Base-by-base conservation (phyloP, 1,140 invertebrate species). In the Bacillus rossius region DNA sequence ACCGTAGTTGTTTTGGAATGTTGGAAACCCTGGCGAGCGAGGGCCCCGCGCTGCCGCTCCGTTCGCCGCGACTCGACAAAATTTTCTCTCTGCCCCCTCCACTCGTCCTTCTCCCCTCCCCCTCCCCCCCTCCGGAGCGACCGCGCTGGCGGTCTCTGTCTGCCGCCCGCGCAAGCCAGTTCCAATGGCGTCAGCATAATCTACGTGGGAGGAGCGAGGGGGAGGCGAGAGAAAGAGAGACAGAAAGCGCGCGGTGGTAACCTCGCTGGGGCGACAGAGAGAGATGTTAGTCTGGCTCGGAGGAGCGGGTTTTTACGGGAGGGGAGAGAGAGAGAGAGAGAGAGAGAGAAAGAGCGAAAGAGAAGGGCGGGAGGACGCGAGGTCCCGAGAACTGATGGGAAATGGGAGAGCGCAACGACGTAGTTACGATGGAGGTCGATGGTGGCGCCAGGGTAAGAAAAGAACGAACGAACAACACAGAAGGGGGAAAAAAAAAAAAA, bases 131-230 rank as follows among this genome's bases (percentile, higher is more conserved):
- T 13, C 7, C 16, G 7, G 16, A 8, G 3, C 42, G 16, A 3
- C 42, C 42, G 16, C 42, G 42, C 42, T 45, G 5, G 38, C 38
- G 10, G 38, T 40, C n/a, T 10, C 38, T 40, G 38, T 40, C 37
- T 17, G 5, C 20, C 49, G 37, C 51, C 51, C 51, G 51, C 51
- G 51, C 51, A 54, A 48, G 22, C 37, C 29, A 23, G 48, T 29
- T 50, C 48, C 14, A 29, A 45, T 55, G 53, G 43, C 53, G 53
- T 55, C 53, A 55, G 53, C 53, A 41, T 45, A 55, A 55, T 55
- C 53, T 55, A 55, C 40, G 53, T 40, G 53, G 43, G 53, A 17
- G 38, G 14, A 38, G 53, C 25, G 43, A 55, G 29, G 34, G 40
- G 26, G 17, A 41, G 43, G 22, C 41, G n/a, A n/a, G n/a, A n/a